phyloP scores from a whole-genome alignment of 2,113 vertebrate species.

The Cebidichthys violaceus region DNA sequence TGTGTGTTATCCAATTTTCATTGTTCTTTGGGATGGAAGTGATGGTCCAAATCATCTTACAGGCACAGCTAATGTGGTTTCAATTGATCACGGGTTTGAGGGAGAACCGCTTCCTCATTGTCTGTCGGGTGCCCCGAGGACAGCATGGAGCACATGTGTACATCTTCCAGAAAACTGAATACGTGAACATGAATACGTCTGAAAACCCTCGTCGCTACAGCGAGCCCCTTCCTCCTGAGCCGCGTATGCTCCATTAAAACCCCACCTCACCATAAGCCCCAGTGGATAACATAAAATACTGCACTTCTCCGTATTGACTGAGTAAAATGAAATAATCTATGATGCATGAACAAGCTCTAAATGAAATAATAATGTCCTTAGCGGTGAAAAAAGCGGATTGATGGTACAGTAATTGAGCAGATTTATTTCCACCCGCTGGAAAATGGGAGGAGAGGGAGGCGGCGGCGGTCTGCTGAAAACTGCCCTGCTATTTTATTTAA shows the following conservation, averaged over 20 bases:
- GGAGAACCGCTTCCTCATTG: constrained; percentile 85
- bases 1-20: constrained; percentile 92
- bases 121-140: constrained; percentile 90
- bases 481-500: constrained; percentile 96
- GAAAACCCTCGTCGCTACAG: constrained; percentile 49
- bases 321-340: constrained; percentile 96
- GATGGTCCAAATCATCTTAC: constrained; percentile 94
- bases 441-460: constrained; percentile 77
- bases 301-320: constrained; percentile 94
- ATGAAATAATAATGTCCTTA: constrained; percentile 99
- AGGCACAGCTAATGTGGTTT: constrained; percentile 92
- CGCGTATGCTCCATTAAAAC: constrained; percentile 84
- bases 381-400: constrained; percentile 94
- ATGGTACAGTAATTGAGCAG: constrained; percentile 94
- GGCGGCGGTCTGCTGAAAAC: constrained; percentile 89
- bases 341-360: constrained; percentile 96
- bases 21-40: constrained; percentile 88
- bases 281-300: constrained; percentile 89
- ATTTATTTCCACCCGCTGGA: constrained; percentile 93
- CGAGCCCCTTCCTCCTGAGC: constrained; percentile 33
- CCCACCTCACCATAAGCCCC: constrained; percentile 80
- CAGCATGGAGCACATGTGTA: constrained; percentile 58
- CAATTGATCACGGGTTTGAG: constrained; percentile 91
- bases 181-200: constrained; percentile 54
- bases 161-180: constrained; percentile 63